These are phyloP conservation scores for Microdon myrmicae DNA, from an alignment of 2,888 invertebrate genomes.

Conservation along the genomic window DNA sequence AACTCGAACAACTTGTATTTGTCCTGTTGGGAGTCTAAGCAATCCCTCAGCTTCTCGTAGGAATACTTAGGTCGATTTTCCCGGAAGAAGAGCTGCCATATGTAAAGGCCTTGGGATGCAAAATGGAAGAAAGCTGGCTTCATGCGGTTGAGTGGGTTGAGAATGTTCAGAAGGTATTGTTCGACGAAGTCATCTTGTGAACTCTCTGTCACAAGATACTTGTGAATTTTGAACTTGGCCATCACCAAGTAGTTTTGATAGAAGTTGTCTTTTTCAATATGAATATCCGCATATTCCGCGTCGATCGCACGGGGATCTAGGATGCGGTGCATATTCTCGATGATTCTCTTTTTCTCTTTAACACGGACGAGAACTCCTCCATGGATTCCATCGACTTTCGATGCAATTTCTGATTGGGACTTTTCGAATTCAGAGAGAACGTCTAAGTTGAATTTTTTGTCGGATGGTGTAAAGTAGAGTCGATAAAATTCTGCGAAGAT, in stretches of 20 bases:
- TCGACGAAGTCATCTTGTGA: slow-evolving; percentile 26
- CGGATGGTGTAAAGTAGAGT: slow-evolving; percentile 29
- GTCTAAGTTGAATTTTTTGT: slow-evolving; percentile 30
- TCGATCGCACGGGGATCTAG: slow-evolving; percentile 26
- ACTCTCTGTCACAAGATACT: slow-evolving; percentile 23
- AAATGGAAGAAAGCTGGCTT: slow-evolving; percentile 42
- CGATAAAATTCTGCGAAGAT: slow-evolving; percentile 44
- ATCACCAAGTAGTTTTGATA: slow-evolving; percentile 35
- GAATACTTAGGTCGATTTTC: slow-evolving; percentile 41
- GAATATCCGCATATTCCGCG: slow-evolving; percentile 24
- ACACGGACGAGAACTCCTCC: slow-evolving; percentile 12
- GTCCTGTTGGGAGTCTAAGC: slow-evolving; percentile 32
- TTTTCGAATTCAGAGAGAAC: slow-evolving; percentile 39
- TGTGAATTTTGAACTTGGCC: slow-evolving; percentile 25
- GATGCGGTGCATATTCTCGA: slow-evolving; percentile 23
- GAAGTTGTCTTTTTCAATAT: slow-evolving; percentile 39
- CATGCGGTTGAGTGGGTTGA: slow-evolving; percentile 39
- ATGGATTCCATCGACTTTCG: slow-evolving; percentile 17
- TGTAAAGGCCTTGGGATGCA: slow-evolving; percentile 36
- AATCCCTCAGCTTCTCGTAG: slow-evolving; percentile 28
- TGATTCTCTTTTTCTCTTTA: slow-evolving; percentile 27
- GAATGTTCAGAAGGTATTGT: slow-evolving; percentile 33
- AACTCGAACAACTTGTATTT: slow-evolving; percentile 38
- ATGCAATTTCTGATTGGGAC: slow-evolving; percentile 21
- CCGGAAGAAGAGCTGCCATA: slow-evolving; percentile 42